phyloP scores from a whole-genome alignment of 2,797 vertebrate genomes.

The Danio kyathit region DNA sequence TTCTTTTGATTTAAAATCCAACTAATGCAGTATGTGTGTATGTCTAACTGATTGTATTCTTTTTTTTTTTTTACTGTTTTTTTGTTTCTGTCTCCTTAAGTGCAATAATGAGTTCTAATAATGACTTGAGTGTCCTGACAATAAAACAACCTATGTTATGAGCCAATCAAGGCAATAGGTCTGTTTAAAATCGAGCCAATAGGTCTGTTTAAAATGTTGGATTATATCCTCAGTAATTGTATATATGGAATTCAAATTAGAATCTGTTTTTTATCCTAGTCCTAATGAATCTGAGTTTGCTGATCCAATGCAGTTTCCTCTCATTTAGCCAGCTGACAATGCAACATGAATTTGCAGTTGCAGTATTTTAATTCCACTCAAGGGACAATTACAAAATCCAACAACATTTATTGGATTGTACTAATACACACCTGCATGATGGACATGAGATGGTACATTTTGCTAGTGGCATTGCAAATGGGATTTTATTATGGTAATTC shows the following conservation, averaged over 20 bases:
- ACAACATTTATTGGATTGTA: not conserved
- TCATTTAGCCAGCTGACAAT: conserved; percentile 30
- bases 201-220: conserved; percentile 61
- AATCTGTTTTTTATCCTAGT: conserved; percentile 3
- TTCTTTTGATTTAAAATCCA: conserved; percentile 38
- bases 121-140: conserved; percentile 72
- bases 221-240: conserved; percentile 54
- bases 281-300: conserved; percentile 20
- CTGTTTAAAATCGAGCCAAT: conserved; percentile 59
- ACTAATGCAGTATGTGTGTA: conserved; percentile 44
- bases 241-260: conserved; percentile 50
- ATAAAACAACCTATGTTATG: conserved; percentile 60
- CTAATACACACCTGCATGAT: not conserved
- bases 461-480: not conserved
- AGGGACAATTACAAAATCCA: not conserved
- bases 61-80: conserved; percentile 57
- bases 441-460: not conserved
- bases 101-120: conserved; percentile 76
- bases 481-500: conserved; percentile 10
- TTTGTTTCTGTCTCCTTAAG: conserved; percentile 68
- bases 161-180: conserved; percentile 58
- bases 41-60: conserved; percentile 62
- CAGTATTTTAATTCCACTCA: conserved; percentile 8
- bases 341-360: conserved; percentile 24
- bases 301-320: not conserved